Conservation (phyloP, 23 tunicate genomes). For the Diplosoma virens region DNA sequence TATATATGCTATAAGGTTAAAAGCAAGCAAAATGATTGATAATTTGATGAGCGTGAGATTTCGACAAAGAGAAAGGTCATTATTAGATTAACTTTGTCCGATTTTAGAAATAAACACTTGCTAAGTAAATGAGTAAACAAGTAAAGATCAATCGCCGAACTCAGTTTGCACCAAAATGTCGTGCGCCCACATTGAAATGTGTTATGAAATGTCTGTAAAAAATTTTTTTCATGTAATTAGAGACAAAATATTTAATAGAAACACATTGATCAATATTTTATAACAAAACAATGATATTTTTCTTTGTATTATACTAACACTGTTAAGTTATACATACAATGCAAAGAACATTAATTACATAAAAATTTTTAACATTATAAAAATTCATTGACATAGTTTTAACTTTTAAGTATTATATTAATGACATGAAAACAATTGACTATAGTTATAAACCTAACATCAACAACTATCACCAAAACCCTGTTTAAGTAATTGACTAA, state of each 20-base stretch:
- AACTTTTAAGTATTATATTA: not conserved
- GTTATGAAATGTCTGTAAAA: not conserved
- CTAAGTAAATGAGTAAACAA: no score
- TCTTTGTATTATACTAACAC: not conserved
- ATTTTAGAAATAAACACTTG: no score
- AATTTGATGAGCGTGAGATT: no score
- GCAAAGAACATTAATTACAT: not conserved
- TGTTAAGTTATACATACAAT: not conserved
- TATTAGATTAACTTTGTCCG: no score
- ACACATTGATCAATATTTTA: not conserved
- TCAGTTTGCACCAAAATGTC: no score
- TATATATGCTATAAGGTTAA: no score
- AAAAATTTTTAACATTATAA: not conserved
- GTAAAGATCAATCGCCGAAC: no score
- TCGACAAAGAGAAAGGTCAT: no score
- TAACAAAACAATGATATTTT: not conserved
- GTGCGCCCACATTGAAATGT: not conserved
- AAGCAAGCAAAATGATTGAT: no score
- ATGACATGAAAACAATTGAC: not conserved
- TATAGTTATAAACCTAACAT: no score
- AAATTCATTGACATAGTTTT: not conserved
- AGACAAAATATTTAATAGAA: not conserved
- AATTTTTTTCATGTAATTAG: not conserved
- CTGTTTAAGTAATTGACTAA: conserved; percentile 18
- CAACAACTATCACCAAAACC: no score